Conservation (phyloP, 2,797 vertebrate genomes). For the Coregonus sp. region DNA sequence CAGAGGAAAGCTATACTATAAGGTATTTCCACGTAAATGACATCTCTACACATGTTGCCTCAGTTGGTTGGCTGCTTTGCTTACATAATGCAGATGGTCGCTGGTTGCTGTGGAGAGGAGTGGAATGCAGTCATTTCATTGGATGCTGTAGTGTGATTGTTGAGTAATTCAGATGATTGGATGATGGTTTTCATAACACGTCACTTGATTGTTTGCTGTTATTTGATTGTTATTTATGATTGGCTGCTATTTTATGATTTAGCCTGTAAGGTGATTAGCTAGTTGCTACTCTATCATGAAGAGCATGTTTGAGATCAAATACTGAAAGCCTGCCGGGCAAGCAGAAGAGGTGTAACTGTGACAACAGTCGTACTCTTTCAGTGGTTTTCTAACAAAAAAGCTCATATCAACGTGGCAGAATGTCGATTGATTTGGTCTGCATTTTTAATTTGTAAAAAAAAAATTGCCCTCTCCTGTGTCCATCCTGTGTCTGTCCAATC, state of each 20-base stretch:
- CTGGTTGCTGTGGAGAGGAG: conserved; percentile 66
- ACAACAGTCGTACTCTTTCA: neutral
- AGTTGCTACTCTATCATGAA: neutral
- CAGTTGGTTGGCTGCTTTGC: conserved; percentile 55
- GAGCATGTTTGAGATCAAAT: neutral
- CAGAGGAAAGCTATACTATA: too few species aligned
- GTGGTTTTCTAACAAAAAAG: neutral
- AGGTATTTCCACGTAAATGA: conserved; percentile 37
- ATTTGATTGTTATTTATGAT: neutral
- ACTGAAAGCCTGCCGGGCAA: neutral
- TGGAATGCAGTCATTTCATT: conserved; percentile 56
- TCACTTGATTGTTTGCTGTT: neutral
- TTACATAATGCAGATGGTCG: conserved; percentile 63
- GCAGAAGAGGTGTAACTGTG: neutral
- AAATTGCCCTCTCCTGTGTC: neutral
- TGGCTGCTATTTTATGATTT: neutral
- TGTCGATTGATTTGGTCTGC: neutral
- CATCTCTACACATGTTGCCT: conserved; percentile 31
- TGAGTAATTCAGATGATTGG: conserved; percentile 23
- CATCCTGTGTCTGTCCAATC: conserved; percentile 39
- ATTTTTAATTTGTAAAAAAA: neutral
- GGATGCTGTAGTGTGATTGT: conserved; percentile 32
- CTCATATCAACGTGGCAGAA: neutral
- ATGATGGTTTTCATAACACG: conserved; percentile 11
- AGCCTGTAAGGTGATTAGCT: neutral